Conservation (phyloP, 1,140 invertebrate species). For the Drosophila repletoides region DNA sequence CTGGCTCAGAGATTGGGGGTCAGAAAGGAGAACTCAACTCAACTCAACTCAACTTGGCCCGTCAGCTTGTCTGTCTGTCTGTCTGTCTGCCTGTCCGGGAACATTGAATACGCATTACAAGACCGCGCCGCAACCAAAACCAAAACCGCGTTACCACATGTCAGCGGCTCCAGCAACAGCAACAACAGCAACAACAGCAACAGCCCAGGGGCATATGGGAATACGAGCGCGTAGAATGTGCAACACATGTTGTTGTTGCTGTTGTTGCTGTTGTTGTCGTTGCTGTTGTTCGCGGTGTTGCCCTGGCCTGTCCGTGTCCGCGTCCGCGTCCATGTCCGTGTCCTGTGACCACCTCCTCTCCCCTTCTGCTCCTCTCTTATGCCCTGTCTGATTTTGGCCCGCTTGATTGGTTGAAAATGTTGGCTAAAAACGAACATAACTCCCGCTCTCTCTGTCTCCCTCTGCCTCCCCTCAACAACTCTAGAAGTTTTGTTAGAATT, state of each 20-base stretch:
- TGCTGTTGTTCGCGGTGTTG: constrained; percentile 34
- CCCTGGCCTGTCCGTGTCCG: constrained; percentile 23
- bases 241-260: constrained; percentile 71
- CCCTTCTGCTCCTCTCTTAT: constrained; percentile 21
- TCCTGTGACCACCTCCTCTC: no score
- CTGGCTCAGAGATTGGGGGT: constrained; percentile 70
- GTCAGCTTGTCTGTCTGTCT: constrained; percentile 8
- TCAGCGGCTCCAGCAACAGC: constrained; percentile 47
- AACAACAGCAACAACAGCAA: constrained; percentile 15
- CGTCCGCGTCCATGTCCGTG: no score
- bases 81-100: constrained; percentile 62
- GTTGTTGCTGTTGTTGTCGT: constrained; percentile 23
- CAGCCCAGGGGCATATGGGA: constrained; percentile 71
- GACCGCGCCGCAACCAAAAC: constrained; percentile 72
- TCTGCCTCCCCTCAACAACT: neutral
- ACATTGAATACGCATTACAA: constrained; percentile 80
- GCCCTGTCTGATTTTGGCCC: constrained; percentile 61
- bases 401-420: constrained; percentile 73
- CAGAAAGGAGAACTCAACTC: constrained; percentile 48
- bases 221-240: constrained; percentile 66
- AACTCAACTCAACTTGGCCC: constrained; percentile 17
- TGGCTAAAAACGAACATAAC: constrained; percentile 42
- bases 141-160: constrained; percentile 79
- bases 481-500: constrained; percentile 71
- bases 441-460: neutral